Evolutionary conservation across 2,888 invertebrate species (phyloP).

Genomic region (Scotopteryx bipunctaria): DNA sequence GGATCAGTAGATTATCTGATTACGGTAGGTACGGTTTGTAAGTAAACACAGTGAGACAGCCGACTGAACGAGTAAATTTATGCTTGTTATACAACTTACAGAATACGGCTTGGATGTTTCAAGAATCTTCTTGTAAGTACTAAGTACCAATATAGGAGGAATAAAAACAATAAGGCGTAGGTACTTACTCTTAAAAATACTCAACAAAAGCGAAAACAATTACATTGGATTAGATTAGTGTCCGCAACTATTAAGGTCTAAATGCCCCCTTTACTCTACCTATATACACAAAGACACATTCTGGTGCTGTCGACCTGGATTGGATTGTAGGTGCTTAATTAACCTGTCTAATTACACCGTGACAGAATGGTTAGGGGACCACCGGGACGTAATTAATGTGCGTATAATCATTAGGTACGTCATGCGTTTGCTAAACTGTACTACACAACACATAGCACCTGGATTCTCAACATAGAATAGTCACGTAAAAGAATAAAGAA

Average conservation of each 20-base stretch:
- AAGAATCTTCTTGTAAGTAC: no score
- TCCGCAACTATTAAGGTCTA: no score
- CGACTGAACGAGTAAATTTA: constrained; percentile 9
- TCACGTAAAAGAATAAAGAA: no score
- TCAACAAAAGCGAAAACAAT: no score
- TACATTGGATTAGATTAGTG: no score
- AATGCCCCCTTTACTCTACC: neutral
- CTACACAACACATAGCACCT: neutral
- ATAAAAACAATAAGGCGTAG: no score
- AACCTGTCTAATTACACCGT: constrained; percentile 55
- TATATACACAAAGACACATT: constrained; percentile 8
- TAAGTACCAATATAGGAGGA: no score
- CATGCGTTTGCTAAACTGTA: constrained; percentile 10
- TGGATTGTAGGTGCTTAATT: constrained; percentile 48
- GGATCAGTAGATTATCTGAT: constrained; percentile 44
- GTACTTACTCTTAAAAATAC: no score
- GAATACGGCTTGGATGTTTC: neutral
- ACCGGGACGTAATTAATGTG: constrained; percentile 38
- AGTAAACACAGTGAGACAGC: constrained; percentile 26
- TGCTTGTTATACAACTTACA: constrained; percentile 2
- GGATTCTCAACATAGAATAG: neutral
- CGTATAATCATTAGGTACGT: constrained; percentile 15
- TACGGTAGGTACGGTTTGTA: constrained; percentile 54
- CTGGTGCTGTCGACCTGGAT: constrained; percentile 16
- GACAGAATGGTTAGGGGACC: constrained; percentile 46